A percentile compares a stretch with the other conserved stretches of the same genome.
These are phyloP conservation scores for Oligia strigilis DNA, from an alignment of 2,888 invertebrate genomes.

Conservation along the genomic window DNA sequence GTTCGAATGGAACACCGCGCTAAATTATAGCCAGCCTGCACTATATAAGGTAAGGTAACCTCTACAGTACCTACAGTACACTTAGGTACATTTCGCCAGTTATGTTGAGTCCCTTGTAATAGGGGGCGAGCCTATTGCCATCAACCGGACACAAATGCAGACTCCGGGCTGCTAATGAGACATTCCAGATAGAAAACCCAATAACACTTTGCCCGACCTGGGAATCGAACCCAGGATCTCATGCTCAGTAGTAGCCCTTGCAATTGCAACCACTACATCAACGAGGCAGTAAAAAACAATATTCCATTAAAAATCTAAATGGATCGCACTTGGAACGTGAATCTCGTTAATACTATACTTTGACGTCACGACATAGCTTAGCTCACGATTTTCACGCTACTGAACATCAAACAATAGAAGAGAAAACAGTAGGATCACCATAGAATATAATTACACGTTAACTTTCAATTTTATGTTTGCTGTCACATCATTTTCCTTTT, in stretches of 20 bases:
- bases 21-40: too few relatives aligned
- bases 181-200: neutral
- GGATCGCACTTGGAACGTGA: conserved; percentile 5
- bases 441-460: conserved; percentile 78
- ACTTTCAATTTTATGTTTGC: conserved; percentile 81
- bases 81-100: neutral
- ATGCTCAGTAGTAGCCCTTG: neutral
- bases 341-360: conserved; percentile 26
- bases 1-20: too few relatives aligned
- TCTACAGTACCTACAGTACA: neutral
- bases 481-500: conserved; percentile 52
- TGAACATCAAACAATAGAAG: conserved; percentile 86
- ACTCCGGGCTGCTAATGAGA: neutral
- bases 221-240: neutral
- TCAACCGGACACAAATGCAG: neutral
- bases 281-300: conserved; percentile 37
- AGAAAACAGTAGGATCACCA: conserved; percentile 83
- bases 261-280: neutral
- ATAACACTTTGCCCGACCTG: neutral
- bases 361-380: conserved; percentile 59
- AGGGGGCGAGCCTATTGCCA: neutral
- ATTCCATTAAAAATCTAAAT: conserved; percentile 26
- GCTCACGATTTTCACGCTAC: conserved; percentile 81
- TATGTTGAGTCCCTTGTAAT: neutral
- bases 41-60: too few relatives aligned